Percentiles rank a stretch among this genome's conserved stretches.
Evolutionary conservation across 2,797 vertebrate genomes (phyloP).

Genomic region (Epinephelus malabaricus): DNA sequence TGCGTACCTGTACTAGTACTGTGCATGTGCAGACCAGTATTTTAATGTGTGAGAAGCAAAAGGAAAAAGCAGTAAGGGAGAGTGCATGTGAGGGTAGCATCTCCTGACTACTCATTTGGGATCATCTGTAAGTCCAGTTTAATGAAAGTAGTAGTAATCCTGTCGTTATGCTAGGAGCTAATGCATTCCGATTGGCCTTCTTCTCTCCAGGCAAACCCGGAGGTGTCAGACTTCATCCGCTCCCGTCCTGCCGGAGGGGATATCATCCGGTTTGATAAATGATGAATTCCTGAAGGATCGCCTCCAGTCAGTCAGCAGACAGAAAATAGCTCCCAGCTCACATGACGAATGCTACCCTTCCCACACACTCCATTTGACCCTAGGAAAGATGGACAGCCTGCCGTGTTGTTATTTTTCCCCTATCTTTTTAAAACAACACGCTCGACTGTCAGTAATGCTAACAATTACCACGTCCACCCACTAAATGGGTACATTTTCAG

Average conservation of each 20-base stretch:
- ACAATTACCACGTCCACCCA: constrained; percentile 79
- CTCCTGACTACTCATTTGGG: constrained; percentile 50
- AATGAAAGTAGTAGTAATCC: constrained; percentile 66
- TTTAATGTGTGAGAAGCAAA: constrained; percentile 1
- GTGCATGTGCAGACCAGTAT: not conserved
- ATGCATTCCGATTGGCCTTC: constrained; percentile 60
- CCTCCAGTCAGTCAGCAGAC: constrained; percentile 78
- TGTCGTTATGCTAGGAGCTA: constrained; percentile 49
- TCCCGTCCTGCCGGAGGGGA: constrained; percentile 72
- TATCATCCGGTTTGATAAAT: constrained; percentile 80
- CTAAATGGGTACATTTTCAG: constrained; percentile 80
- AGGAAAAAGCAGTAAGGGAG: not conserved
- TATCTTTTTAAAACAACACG: constrained; percentile 69
- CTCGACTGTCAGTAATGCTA: constrained; percentile 82
- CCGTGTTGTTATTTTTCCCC: constrained; percentile 65
- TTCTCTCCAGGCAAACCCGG: constrained; percentile 73
- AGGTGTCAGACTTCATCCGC: constrained; percentile 75
- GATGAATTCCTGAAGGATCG: constrained; percentile 79
- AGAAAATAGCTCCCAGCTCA: constrained; percentile 75
- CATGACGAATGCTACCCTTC: constrained; percentile 71
- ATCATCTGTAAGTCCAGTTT: constrained; percentile 68
- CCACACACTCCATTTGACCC: constrained; percentile 69
- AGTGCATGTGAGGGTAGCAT: constrained; percentile 21
- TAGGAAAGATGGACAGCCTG: constrained; percentile 64
- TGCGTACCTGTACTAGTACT: not conserved